Conservation (phyloP, 2,888 invertebrate genomes). For the Didymodactylos carnosus region DNA sequence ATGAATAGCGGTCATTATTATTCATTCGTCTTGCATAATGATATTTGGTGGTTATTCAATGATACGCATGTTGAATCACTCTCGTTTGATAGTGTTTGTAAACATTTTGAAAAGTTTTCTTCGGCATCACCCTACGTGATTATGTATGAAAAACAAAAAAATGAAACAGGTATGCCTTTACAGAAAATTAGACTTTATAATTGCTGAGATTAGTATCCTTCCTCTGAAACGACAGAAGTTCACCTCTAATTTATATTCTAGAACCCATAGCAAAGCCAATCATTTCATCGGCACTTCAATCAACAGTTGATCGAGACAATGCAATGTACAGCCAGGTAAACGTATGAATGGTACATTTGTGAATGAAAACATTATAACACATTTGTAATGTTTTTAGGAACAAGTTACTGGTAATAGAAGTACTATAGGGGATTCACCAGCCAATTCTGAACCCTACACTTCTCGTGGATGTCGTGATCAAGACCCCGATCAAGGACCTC, state of each 20-base stretch:
- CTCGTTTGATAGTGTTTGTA: background rate
- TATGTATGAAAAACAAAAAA: background rate
- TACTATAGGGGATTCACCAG: background rate
- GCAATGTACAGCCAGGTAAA: background rate
- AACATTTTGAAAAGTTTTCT: background rate
- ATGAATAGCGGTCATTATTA: constrained; percentile 1
- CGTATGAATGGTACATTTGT: background rate
- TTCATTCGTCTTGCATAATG: background rate
- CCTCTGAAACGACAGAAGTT: too few relatives aligned
- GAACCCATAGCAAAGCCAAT: background rate
- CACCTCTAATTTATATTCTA: too few relatives aligned
- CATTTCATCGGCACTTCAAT: background rate
- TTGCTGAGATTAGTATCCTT: too few relatives aligned
- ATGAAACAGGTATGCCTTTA: too few relatives aligned
- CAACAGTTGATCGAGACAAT: background rate
- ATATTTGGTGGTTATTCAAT: background rate
- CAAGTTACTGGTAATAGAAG: background rate
- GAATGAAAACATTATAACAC: background rate
- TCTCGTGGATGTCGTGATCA: background rate
- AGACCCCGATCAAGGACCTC: background rate
- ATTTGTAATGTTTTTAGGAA: background rate
- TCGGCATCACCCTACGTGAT: background rate
- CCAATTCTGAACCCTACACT: background rate
- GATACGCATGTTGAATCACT: background rate
- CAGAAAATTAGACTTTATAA: too few relatives aligned